phyloP scores from a whole-genome alignment of 2,113 vertebrate genomes.

The Garra rufa region DNA sequence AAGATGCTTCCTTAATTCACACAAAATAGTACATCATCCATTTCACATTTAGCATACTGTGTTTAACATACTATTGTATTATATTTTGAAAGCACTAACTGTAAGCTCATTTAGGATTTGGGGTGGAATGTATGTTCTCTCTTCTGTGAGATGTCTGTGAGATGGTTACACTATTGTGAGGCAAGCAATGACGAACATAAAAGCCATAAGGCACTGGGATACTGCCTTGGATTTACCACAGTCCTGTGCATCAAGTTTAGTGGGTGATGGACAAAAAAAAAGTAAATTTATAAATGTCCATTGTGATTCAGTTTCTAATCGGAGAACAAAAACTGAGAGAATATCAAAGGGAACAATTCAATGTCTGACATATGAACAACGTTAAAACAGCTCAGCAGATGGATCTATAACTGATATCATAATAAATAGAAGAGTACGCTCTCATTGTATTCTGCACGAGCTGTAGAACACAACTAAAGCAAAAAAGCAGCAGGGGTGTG shows the following conservation, averaged over 20 bases:
- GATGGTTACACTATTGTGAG: not conserved
- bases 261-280: not conserved
- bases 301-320: not conserved
- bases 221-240: not conserved
- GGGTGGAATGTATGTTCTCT: not conserved
- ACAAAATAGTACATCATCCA: not conserved
- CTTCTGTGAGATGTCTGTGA: not conserved
- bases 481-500: slow-evolving; percentile 11
- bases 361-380: not conserved
- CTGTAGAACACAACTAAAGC: slow-evolving; percentile 3
- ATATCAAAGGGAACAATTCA: not conserved
- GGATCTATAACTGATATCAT: slow-evolving; percentile 20
- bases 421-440: not conserved
- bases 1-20: no score
- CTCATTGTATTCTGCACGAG: slow-evolving; percentile 4
- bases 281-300: not conserved
- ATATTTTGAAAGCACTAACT: not conserved
- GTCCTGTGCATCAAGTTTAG: not conserved
- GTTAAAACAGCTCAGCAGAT: not conserved
- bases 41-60: not conserved
- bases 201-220: not conserved
- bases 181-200: not conserved
- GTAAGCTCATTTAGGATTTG: not conserved
- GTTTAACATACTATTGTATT: not conserved
- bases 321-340: not conserved